Percentiles rank a stretch among this genome's conserved stretches.
Conservation (phyloP, 2,888 invertebrate species). For the Pristionchus exspectatus region DNA sequence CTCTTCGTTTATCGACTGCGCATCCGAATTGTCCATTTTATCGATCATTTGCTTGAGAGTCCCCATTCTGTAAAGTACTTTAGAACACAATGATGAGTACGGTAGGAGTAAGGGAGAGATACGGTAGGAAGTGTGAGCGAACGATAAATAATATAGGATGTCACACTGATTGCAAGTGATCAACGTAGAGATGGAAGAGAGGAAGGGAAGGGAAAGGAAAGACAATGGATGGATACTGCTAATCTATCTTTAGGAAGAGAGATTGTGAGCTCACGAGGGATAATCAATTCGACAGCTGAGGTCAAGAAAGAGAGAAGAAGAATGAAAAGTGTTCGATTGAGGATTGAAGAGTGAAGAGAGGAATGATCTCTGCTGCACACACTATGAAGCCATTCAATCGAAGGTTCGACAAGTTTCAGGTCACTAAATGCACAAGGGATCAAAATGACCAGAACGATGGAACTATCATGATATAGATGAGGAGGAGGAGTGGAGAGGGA, state of each 20-base stretch:
- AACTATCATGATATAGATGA: background rate
- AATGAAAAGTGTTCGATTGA: background rate
- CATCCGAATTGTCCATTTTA: slow-evolving; percentile 5
- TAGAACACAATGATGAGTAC: too few species aligned
- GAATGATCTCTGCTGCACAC: background rate
- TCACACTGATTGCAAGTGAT: background rate
- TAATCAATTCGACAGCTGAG: slow-evolving; percentile 14
- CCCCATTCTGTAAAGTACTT: background rate
- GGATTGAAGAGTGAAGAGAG: background rate
- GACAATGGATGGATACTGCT: background rate
- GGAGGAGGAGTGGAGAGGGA: background rate
- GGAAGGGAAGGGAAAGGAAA: background rate
- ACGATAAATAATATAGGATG: background rate
- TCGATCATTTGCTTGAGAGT: background rate
- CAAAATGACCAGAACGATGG: background rate
- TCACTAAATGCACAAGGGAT: background rate
- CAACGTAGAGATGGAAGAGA: background rate
- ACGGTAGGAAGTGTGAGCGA: background rate
- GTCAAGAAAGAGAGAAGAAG: background rate
- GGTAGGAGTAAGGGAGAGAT: background rate
- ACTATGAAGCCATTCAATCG: background rate
- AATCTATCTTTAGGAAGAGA: background rate
- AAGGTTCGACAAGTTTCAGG: background rate
- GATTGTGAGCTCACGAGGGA: background rate
- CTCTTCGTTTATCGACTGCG: background rate